Conservation (phyloP, 2,113 vertebrate genomes). For the Plestiodon gilberti region DNA sequence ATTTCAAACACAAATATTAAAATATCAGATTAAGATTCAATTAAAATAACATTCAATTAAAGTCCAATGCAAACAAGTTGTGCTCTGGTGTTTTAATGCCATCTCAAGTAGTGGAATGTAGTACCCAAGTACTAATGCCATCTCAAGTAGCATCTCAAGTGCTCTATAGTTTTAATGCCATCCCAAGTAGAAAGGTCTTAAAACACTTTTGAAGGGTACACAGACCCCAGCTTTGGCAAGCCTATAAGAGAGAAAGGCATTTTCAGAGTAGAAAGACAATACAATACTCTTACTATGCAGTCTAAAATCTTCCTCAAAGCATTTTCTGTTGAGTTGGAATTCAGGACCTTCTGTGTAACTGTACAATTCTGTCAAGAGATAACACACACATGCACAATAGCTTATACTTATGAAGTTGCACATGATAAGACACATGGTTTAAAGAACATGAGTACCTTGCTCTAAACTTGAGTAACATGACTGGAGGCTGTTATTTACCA, state of each 20-base stretch:
- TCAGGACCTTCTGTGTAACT: constrained; percentile 98
- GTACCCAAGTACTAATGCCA: too few relatives aligned
- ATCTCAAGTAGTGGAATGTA: neutral
- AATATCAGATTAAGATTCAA: neutral
- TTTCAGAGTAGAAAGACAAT: neutral
- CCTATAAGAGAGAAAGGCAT: neutral
- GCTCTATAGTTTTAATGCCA: neutral
- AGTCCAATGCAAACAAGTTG: neutral
- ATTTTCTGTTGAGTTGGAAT: constrained; percentile 92
- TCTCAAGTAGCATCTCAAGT: neutral
- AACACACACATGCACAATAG: constrained; percentile 9
- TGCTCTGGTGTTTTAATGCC: neutral
- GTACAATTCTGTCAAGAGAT: constrained; percentile 86
- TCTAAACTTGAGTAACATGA: neutral
- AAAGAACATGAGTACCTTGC: too few relatives aligned
- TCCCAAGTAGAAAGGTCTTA: neutral
- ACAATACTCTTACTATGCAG: constrained; percentile 81
- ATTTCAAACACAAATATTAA: neutral
- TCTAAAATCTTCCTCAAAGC: constrained; percentile 95
- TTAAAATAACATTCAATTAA: neutral
- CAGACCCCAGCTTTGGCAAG: neutral
- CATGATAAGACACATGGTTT: neutral
- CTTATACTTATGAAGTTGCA: neutral
- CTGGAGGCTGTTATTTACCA: neutral
- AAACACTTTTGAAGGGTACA: neutral